A percentile compares a stretch with the other conserved stretches of the same genome.
phyloP scores from a whole-genome alignment of 2,113 vertebrate genomes.

The Podocnemis expansa region DNA sequence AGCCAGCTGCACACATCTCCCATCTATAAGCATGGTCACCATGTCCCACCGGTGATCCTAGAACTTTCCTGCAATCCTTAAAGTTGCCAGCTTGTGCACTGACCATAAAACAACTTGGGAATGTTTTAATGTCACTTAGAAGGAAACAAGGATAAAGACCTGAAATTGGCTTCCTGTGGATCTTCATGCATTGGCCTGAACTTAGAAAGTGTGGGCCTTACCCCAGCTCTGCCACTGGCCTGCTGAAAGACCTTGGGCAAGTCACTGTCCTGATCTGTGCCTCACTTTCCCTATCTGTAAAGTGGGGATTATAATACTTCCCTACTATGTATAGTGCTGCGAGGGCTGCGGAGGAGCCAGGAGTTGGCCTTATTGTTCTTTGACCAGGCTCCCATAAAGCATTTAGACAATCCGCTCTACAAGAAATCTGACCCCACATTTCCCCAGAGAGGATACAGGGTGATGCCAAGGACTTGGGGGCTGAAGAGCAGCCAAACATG shows the following conservation, averaged over 20 bases:
- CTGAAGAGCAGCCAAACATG: neutral
- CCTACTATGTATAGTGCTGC: neutral
- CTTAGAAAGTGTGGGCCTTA: neutral
- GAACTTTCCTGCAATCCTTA: neutral
- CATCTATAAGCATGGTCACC: neutral
- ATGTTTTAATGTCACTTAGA: neutral
- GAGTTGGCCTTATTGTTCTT: neutral
- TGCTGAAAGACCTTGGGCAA: neutral
- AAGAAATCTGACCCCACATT: neutral
- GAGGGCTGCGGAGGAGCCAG: neutral
- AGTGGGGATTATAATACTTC: neutral
- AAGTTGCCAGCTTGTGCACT: neutral
- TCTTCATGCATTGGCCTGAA: neutral
- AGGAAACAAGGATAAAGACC: neutral
- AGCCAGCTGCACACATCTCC: neutral
- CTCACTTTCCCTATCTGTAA: neutral
- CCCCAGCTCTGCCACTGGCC: neutral
- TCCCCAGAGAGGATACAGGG: neutral
- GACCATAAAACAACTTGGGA: neutral
- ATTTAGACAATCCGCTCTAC: neutral
- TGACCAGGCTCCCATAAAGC: neutral
- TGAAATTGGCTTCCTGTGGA: neutral
- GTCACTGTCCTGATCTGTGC: neutral
- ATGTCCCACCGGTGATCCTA: neutral
- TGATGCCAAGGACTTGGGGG: neutral